A percentile compares a stretch with the other conserved stretches of the same genome.
Evolutionary conservation across 2,797 vertebrate species (phyloP).

Genomic region (Fundulus diaphanus): DNA sequence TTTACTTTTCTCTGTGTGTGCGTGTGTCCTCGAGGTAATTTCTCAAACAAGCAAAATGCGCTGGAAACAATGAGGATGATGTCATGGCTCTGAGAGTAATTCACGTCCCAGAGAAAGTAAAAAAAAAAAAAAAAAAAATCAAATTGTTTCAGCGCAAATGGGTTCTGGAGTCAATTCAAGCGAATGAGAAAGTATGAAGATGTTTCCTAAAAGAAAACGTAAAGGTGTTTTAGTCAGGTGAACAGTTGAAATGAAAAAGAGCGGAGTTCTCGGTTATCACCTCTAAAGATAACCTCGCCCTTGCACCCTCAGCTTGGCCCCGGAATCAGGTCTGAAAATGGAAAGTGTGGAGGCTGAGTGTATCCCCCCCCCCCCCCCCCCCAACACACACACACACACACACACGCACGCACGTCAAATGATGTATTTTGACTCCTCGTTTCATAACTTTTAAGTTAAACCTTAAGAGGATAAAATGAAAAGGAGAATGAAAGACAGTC

Average conservation of each 20-base stretch:
- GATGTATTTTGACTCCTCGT: constrained; percentile 77
- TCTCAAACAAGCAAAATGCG: constrained; percentile 41
- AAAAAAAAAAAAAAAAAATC: constrained; percentile 17
- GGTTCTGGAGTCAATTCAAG: constrained; percentile 34
- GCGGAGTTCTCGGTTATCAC: constrained; percentile 42
- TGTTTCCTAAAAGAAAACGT: constrained; percentile 37
- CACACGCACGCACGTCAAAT: constrained; percentile 61
- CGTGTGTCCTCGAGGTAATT: constrained; percentile 45
- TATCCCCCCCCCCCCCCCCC: not conserved
- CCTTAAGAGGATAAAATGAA: constrained; percentile 80
- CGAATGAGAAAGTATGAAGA: constrained; percentile 26
- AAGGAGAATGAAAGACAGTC: constrained; percentile 77
- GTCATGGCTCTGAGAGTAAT: constrained; percentile 40
- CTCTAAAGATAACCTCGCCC: constrained; percentile 55
- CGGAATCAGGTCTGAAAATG: constrained; percentile 44
- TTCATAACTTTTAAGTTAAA: constrained; percentile 82
- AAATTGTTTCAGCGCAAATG: constrained; percentile 20
- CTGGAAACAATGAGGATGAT: constrained; percentile 50
- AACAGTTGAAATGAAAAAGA: constrained; percentile 40
- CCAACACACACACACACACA: not conserved
- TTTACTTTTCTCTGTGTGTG: constrained; percentile 11
- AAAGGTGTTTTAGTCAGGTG: constrained; percentile 39
- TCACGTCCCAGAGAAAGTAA: constrained; percentile 21
- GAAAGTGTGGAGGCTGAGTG: constrained; percentile 49
- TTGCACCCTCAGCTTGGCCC: constrained; percentile 48